phyloP scores from a whole-genome alignment of 2,113 vertebrate species.

The Sturnus vulgaris region DNA sequence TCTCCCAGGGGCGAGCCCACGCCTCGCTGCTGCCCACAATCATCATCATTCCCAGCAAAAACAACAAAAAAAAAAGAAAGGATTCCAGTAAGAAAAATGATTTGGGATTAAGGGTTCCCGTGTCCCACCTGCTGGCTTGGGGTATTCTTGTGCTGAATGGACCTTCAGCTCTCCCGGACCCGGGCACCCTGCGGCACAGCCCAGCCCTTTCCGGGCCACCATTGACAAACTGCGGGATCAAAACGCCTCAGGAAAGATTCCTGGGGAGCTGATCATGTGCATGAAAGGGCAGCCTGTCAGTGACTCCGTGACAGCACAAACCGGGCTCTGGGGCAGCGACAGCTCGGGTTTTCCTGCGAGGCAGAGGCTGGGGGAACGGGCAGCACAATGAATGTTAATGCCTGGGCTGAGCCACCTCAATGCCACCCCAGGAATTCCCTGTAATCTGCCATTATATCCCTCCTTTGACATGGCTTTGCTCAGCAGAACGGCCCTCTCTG shows the following conservation, averaged over 20 bases:
- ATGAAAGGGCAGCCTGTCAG: constrained; percentile 12
- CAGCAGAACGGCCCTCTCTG: not conserved
- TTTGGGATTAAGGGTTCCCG: constrained; percentile 39
- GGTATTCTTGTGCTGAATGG: constrained; percentile 29
- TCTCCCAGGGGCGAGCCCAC: constrained; percentile 4
- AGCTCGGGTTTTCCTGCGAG: not conserved
- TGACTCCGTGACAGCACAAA: not conserved
- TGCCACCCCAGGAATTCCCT: not conserved
- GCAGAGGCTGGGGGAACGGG: not conserved
- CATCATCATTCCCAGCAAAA: not conserved
- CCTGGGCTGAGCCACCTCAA: not conserved
- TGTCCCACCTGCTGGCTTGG: constrained; percentile 36
- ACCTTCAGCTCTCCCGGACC: not conserved
- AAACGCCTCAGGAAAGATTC: not conserved
- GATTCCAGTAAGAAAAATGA: constrained; percentile 17
- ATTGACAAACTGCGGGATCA: not conserved
- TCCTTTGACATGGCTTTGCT: not conserved
- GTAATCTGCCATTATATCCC: constrained; percentile 35
- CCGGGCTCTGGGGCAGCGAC: not conserved
- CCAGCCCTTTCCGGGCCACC: constrained; percentile 12
- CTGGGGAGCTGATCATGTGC: not conserved
- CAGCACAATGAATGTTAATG: not conserved
- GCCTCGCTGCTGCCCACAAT: not conserved
- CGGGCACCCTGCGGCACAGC: not conserved
- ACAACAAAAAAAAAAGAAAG: not conserved